These are phyloP conservation scores for Trogon melanurus DNA, from an alignment of 2,113 vertebrate species.

Conservation along the genomic window DNA sequence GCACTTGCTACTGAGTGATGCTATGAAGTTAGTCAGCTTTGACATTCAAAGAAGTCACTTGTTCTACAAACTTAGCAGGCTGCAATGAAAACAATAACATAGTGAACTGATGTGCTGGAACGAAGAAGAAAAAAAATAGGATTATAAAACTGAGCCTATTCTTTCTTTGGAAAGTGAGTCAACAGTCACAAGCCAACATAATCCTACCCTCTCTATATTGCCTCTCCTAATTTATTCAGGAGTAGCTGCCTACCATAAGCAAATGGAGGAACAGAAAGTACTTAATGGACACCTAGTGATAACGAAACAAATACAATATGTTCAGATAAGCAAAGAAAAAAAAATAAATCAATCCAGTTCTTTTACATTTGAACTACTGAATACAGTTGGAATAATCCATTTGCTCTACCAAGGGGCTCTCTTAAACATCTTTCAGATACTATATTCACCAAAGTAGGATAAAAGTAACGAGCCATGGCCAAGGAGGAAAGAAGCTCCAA, in stretches of 20 bases:
- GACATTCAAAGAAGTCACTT: constrained; percentile 2
- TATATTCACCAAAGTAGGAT: background rate
- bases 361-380: background rate
- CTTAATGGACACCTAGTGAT: constrained; percentile 26
- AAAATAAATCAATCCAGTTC: background rate
- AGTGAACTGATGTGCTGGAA: constrained; percentile 3
- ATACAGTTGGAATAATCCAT: background rate
- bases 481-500: background rate
- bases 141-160: constrained; percentile 44
- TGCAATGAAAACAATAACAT: constrained; percentile 37
- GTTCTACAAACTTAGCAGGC: constrained; percentile 33
- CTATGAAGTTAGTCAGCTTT: background rate
- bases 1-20: background rate
- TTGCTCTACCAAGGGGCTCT: background rate
- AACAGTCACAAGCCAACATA: constrained; percentile 45
- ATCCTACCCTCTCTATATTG: constrained; percentile 27
- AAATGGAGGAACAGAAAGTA: constrained; percentile 36
- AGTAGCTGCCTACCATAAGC: constrained; percentile 26
- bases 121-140: background rate
- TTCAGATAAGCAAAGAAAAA: background rate
- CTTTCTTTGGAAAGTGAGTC: constrained; percentile 47
- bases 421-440: background rate
- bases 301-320: constrained; percentile 12
- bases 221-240: constrained; percentile 62
- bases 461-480: background rate